Base-by-base conservation (phyloP, 2,797 vertebrate species). In the Gobio occitaniae region DNA sequence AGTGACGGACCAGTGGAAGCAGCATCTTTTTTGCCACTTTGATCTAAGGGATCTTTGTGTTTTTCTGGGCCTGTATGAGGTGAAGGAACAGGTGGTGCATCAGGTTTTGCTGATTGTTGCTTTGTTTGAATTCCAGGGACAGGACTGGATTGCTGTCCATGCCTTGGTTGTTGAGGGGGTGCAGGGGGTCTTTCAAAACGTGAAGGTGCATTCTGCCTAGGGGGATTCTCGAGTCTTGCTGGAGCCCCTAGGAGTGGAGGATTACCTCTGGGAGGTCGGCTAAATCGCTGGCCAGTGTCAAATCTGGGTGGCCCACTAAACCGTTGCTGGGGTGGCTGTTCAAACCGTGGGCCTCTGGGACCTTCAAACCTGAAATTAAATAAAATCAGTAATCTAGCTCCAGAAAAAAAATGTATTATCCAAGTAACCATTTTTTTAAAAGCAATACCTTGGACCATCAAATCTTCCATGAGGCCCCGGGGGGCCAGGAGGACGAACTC, bases 351-450 rank as follows among this genome's bases (percentile, higher is more conserved):
- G 5, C 93, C 95, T 91, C 93, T 94, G 86, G 96, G 94, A 83
- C 94, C 95, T 87, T 97, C 96, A 94, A 98, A 98, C 89, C 97
- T 97, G 89, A 19, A 93, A 92, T 54, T 4, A 93, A 0, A 87
- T 54, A 54, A 52, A 76, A 44, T 63, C 9, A 32, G 25, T 66
- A 48, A 52, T 59, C 6, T 76, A 44, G 10, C n/a, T 32, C 1
- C 16, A 25, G 16, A 54, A 10, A 69, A 41, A 10, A 56, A n/a
- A 21, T 2, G 0, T 32, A 50, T 44, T 32, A 66, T 3, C 15
- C 6, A 44, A 68, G 4, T 59, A 32, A 69, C 47, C 11, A 0
- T 36, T n/a, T 17, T 47, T n/a, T 13, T 56, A 44, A 65, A 66
- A 65, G 15, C 36, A 47, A 32, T 84, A 84, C 82, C 95, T 93